A percentile compares a stretch with the other conserved stretches of the same genome.
Conservation (phyloP, 2,113 vertebrate genomes). For the Tricholaema leucomelas region DNA sequence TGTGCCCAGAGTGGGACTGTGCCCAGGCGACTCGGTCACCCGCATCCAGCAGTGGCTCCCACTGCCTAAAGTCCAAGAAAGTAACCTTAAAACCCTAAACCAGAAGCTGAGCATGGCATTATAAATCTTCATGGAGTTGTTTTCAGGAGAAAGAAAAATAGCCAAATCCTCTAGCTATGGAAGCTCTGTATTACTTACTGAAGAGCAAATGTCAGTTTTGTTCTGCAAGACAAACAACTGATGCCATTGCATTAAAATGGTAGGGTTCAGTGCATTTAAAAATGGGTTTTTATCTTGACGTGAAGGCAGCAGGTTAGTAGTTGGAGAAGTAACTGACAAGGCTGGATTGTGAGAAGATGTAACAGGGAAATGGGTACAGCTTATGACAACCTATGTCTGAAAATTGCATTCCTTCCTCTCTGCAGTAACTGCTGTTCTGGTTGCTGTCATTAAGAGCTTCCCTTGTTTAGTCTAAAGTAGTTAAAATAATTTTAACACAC, state of each 20-base stretch:
- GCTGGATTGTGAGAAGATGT: background rate
- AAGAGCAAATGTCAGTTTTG: background rate
- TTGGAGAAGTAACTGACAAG: background rate
- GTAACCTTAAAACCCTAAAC: accelerated
- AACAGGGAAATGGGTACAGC: background rate
- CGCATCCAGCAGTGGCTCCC: accelerated
- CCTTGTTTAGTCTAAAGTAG: background rate
- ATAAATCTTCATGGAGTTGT: accelerated
- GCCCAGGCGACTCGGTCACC: accelerated
- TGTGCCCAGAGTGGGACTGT: accelerated
- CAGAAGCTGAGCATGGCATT: accelerated
- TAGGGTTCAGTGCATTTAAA: background rate
- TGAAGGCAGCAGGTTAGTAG: background rate
- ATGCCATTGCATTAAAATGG: background rate
- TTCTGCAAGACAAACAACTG: background rate
- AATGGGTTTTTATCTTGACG: background rate
- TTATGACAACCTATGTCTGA: background rate
- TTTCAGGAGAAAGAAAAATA: background rate
- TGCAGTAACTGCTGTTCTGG: background rate
- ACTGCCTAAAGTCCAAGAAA: background rate
- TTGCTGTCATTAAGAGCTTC: conserved; percentile 5
- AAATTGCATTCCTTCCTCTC: background rate
- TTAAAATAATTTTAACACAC: background rate
- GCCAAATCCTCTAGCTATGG: background rate
- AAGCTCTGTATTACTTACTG: background rate